phyloP scores from a whole-genome alignment of 2,888 invertebrate species.

The Chironomus riparius region DNA sequence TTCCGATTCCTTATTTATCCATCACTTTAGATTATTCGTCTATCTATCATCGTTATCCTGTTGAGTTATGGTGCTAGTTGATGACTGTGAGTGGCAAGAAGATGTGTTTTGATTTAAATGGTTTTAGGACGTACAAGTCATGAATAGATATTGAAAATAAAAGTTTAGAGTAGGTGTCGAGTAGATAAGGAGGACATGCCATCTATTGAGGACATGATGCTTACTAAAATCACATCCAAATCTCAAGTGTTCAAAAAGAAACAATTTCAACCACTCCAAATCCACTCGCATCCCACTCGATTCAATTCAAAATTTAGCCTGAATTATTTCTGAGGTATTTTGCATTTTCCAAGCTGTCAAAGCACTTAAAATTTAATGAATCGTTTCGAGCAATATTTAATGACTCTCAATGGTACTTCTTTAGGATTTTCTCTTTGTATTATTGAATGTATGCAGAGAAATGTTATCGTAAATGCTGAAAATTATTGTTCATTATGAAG shows the following conservation, averaged over 20 bases:
- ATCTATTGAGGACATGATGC: too few relatives aligned
- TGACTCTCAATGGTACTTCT: neutral
- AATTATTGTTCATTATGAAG: constrained; percentile 7
- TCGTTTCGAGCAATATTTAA: constrained; percentile 6
- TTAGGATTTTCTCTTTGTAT: too few relatives aligned
- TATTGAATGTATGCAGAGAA: neutral
- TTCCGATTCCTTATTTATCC: neutral
- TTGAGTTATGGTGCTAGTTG: neutral
- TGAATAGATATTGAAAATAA: too few relatives aligned
- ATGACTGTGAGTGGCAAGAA: too few relatives aligned
- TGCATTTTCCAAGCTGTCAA: constrained; percentile 3
- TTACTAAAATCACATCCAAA: neutral
- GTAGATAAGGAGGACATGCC: too few relatives aligned
- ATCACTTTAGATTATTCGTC: neutral
- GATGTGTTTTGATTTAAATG: too few relatives aligned
- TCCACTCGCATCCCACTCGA: neutral
- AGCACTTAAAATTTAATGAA: constrained; percentile 8
- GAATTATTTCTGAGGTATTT: neutral
- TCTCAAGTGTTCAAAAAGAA: too few relatives aligned
- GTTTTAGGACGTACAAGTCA: too few relatives aligned
- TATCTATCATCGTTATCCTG: neutral
- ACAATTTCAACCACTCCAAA: neutral
- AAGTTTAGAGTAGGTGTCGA: too few relatives aligned
- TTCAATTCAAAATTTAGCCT: neutral
- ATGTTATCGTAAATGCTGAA: neutral